A percentile compares a stretch with the other conserved stretches of the same genome.
phyloP scores from a whole-genome alignment of 2,888 invertebrate genomes.

The Pecten maximus region DNA sequence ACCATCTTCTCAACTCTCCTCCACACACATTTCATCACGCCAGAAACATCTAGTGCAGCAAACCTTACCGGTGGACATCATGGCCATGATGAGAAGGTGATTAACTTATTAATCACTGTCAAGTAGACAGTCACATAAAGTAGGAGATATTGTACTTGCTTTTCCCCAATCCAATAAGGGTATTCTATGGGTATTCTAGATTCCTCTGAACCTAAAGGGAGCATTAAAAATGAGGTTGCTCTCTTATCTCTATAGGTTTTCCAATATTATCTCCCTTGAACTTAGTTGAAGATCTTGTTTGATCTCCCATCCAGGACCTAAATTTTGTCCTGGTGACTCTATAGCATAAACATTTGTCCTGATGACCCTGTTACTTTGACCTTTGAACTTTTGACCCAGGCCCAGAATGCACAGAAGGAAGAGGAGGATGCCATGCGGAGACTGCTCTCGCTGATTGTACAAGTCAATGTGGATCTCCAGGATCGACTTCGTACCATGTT shows the following conservation, averaged over 20 bases:
- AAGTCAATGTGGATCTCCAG: conserved; percentile 80
- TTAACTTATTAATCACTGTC: no score
- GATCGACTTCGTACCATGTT: conserved; percentile 79
- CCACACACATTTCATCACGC: conserved; percentile 78
- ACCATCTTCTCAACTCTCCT: conserved; percentile 78
- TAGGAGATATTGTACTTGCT: no score
- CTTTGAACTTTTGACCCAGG: conserved; percentile 56
- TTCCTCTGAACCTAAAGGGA: no score
- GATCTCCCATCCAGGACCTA: no score
- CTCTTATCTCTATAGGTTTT: no score
- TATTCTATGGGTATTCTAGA: no score
- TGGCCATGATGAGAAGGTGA: conserved; percentile 77
- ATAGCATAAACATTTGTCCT: not conserved
- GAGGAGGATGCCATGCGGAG: conserved; percentile 74
- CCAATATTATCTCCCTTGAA: no score
- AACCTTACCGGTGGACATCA: conserved; percentile 64
- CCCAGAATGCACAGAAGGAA: conserved; percentile 62
- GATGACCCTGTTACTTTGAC: not conserved
- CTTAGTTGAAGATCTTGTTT: no score
- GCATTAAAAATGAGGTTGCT: no score
- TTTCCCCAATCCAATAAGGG: no score
- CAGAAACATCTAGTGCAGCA: conserved; percentile 69
- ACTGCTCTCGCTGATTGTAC: conserved; percentile 74
- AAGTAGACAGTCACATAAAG: no score
- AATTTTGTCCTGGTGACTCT: no score